Evolutionary conservation across 2,888 invertebrate genomes (phyloP).

Genomic region (Hirtodrosophila trivittata): DNA sequence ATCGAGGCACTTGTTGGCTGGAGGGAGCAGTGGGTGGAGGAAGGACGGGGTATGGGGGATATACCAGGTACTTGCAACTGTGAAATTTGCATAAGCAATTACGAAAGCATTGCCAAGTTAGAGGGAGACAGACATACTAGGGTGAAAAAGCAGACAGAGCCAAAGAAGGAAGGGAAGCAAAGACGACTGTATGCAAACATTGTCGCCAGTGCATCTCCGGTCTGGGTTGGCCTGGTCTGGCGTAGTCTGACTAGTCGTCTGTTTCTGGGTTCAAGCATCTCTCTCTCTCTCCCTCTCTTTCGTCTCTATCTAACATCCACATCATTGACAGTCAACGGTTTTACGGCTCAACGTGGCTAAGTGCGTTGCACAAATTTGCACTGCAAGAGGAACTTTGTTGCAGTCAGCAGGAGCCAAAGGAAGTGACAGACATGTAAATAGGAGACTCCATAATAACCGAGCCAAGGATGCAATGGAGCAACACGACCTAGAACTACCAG

Average conservation of each 20-base stretch:
- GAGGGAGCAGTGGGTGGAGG: background rate
- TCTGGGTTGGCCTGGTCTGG: background rate
- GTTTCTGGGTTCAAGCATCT: background rate
- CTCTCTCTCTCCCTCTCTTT: no score
- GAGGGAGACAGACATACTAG: constrained; percentile 4
- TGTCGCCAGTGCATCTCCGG: constrained; percentile 15
- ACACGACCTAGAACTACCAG: no score
- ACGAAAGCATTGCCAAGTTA: constrained; percentile 55
- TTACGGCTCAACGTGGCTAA: constrained; percentile 22
- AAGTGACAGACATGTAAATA: no score
- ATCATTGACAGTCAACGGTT: constrained; percentile 21
- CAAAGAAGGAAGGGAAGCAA: background rate
- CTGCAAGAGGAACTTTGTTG: constrained; percentile 37
- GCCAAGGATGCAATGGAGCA: no score
- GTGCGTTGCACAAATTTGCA: constrained; percentile 53
- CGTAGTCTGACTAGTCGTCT: background rate
- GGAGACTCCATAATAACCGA: no score
- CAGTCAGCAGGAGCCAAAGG: constrained; percentile 1
- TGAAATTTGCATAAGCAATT: constrained; percentile 78
- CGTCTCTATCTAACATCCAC: background rate
- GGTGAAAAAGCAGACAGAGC: constrained; percentile 2
- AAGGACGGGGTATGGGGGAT: background rate
- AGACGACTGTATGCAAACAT: constrained; percentile 32
- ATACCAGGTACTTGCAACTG: constrained; percentile 47
- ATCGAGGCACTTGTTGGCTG: background rate